phyloP scores from a whole-genome alignment of 2,888 invertebrate species.

The Drosophila stalkeri region DNA sequence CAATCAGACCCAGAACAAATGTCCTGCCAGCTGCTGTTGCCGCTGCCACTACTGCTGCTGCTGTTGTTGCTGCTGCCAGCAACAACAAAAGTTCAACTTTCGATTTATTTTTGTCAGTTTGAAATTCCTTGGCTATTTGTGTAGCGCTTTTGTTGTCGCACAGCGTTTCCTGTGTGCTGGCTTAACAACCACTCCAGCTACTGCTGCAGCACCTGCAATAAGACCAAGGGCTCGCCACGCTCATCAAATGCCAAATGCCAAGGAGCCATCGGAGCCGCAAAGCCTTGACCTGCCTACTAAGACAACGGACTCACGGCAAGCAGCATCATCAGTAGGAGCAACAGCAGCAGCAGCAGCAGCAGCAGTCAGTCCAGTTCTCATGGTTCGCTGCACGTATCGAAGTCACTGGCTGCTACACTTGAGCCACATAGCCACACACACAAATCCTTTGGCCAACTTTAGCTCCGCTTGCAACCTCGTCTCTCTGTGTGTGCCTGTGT shows the following conservation, averaged over 20 bases:
- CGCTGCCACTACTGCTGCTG: conserved; percentile 39
- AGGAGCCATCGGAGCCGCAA: conserved; percentile 40
- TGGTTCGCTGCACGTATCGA: conserved; percentile 67
- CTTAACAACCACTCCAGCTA: conserved; percentile 25
- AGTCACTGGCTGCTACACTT: conserved; percentile 42
- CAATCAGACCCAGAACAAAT: conserved; percentile 66
- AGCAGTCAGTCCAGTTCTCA: conserved; percentile 34
- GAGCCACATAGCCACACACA: conserved; percentile 25
- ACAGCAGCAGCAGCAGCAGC: not conserved
- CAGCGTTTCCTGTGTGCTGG: conserved; percentile 37
- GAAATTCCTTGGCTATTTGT: conserved; percentile 61
- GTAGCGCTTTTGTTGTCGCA: conserved; percentile 62
- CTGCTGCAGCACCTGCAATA: conserved; percentile 57
- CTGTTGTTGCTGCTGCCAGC: conserved; percentile 37
- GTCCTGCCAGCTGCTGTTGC: conserved; percentile 67
- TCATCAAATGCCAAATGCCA: conserved; percentile 73
- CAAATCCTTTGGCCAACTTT: conserved; percentile 74
- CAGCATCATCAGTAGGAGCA: not conserved
- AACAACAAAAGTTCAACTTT: conserved; percentile 67
- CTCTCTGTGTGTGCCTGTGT: conserved; percentile 40
- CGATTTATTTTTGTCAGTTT: conserved; percentile 73
- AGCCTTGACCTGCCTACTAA: conserved; percentile 61
- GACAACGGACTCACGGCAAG: conserved; percentile 32
- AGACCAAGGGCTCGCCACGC: conserved; percentile 46
- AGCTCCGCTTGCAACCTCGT: conserved; percentile 42